Percentiles rank a stretch among this genome's conserved stretches.
Conservation (phyloP, 2,113 vertebrate genomes). For the Rhegmatorhina hoffmannsi region DNA sequence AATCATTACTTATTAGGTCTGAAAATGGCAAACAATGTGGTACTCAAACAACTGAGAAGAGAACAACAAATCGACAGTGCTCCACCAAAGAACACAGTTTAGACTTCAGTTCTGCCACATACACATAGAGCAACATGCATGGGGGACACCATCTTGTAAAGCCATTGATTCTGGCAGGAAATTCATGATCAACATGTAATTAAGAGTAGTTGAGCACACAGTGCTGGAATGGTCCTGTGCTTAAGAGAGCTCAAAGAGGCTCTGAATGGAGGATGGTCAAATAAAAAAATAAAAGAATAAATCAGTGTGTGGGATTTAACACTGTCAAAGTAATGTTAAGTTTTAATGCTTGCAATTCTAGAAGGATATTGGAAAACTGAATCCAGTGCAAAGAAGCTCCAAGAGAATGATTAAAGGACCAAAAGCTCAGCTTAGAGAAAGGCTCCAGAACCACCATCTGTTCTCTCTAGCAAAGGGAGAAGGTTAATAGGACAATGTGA, state of each 20-base stretch:
- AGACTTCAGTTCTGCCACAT: neutral
- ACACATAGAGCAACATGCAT: neutral
- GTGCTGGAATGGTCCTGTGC: neutral
- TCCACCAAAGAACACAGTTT: neutral
- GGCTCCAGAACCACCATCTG: slow-evolving; percentile 54
- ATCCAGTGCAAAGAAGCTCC: neutral
- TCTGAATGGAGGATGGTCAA: neutral
- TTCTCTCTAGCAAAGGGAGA: slow-evolving; percentile 27
- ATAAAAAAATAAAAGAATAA: neutral
- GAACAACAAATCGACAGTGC: neutral
- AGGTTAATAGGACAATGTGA: slow-evolving; percentile 60
- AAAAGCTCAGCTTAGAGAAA: slow-evolving; percentile 28
- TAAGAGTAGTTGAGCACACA: neutral
- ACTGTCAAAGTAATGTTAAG: neutral
- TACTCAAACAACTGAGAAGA: neutral
- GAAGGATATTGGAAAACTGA: neutral
- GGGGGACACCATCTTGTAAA: neutral
- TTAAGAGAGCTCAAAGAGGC: neutral
- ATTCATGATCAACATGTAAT: neutral
- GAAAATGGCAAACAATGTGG: neutral
- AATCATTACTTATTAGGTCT: neutral
- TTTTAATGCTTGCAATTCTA: neutral
- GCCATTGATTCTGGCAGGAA: neutral
- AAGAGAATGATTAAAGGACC: slow-evolving; percentile 30
- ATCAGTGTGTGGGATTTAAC: neutral